A percentile compares a stretch with the other conserved stretches of the same genome.
phyloP scores from a whole-genome alignment of 2,113 vertebrate genomes.

The Sprattus sprattus region DNA sequence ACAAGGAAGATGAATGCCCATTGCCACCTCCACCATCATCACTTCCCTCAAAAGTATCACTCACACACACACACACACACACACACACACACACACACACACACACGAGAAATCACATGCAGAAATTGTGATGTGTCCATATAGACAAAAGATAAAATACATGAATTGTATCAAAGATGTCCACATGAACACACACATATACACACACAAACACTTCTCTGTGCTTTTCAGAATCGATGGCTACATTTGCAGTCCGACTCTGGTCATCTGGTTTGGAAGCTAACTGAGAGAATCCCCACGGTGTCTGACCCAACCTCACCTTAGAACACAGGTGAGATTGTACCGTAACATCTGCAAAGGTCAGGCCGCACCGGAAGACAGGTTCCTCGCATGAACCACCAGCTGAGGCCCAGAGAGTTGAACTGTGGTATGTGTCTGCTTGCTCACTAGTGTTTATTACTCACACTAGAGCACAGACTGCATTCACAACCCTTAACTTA shows the following conservation, averaged over 20 bases:
- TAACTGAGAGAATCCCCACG: background rate
- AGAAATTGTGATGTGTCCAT: background rate
- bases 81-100: background rate
- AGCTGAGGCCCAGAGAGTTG: background rate
- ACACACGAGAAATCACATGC: background rate
- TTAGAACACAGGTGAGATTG: background rate
- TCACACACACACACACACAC: constrained; percentile 39
- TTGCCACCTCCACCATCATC: constrained; percentile 32
- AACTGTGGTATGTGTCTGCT: background rate
- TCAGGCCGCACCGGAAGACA: background rate
- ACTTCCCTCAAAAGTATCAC: constrained; percentile 47
- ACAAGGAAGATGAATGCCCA: constrained; percentile 43
- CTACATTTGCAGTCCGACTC: background rate
- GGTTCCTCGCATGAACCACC: background rate
- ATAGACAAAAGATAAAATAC: background rate
- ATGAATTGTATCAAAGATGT: background rate
- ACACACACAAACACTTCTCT: no score
- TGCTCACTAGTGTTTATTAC: background rate
- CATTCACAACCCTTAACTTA: background rate
- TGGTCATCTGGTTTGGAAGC: background rate
- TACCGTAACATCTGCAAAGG: background rate
- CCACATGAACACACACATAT: background rate
- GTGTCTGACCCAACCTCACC: background rate
- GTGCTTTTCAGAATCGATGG: background rate
- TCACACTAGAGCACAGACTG: background rate